These are phyloP conservation scores for Halcyon leucocephala DNA, from an alignment of 2,797 vertebrate species.

Conservation along the genomic window DNA sequence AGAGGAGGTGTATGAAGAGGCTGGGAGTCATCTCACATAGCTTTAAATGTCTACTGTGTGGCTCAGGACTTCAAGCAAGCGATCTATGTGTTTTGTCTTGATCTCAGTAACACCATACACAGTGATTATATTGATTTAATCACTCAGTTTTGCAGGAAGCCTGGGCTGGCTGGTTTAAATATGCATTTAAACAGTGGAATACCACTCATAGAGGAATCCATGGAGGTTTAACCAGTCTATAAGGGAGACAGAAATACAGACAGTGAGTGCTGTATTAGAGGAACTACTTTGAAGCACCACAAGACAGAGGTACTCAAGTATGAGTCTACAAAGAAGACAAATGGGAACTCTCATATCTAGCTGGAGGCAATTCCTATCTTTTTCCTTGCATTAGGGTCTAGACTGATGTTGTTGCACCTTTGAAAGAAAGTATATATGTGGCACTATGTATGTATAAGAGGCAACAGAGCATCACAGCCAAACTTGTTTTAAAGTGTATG, in stretches of 20 bases:
- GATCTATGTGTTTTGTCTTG: not conserved
- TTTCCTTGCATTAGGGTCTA: not conserved
- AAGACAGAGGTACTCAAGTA: not conserved
- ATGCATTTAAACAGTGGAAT: not conserved
- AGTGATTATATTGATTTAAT: not conserved
- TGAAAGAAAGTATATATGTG: not conserved
- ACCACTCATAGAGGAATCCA: not conserved
- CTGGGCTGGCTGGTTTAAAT: not conserved
- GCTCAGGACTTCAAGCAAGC: not conserved
- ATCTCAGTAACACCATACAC: not conserved
- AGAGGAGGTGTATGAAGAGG: not conserved
- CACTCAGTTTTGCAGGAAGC: not conserved
- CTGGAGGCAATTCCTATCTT: not conserved
- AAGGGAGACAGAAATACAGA: not conserved
- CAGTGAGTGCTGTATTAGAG: not conserved
- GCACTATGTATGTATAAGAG: not conserved
- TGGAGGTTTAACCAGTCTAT: not conserved
- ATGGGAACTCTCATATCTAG: not conserved
- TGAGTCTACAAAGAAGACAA: not conserved
- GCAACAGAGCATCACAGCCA: not conserved
- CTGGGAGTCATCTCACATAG: not conserved
- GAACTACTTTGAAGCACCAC: not conserved
- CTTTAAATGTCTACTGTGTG: not conserved
- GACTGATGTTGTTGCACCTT: not conserved
- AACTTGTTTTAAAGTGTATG: not conserved